Evolutionary conservation across 2,113 vertebrate species (phyloP).

Genomic region (Nothocercus nigrocapillus): DNA sequence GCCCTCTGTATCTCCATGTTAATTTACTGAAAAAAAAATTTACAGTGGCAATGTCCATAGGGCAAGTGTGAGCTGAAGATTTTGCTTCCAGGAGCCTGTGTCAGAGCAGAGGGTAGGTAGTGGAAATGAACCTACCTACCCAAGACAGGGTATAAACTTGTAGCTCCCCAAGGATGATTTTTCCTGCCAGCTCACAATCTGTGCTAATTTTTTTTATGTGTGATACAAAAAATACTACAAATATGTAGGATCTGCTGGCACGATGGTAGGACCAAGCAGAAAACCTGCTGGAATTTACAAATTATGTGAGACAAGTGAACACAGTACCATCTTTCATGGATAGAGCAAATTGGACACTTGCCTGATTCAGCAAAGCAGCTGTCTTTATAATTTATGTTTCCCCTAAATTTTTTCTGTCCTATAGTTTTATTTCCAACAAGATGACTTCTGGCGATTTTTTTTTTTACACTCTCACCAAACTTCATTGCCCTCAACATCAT

Average conservation of each 20-base stretch:
- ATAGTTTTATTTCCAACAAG: background rate
- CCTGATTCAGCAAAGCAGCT: slow-evolving; percentile 26
- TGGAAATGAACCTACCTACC: background rate
- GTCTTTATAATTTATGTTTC: slow-evolving; percentile 10
- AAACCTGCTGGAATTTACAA: slow-evolving; percentile 29
- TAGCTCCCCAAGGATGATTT: background rate
- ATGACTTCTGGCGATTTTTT: background rate
- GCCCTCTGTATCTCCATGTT: background rate
- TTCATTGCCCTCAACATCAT: slow-evolving; percentile 1
- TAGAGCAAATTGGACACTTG: slow-evolving; percentile 30
- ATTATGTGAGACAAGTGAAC: slow-evolving; percentile 54
- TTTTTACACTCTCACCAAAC: background rate
- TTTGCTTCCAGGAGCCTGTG: background rate
- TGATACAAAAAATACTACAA: background rate
- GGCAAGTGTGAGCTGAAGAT: background rate
- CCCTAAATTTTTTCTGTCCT: background rate
- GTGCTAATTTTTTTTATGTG: slow-evolving; percentile 21
- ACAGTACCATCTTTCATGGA: background rate
- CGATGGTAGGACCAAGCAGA: background rate
- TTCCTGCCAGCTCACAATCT: slow-evolving; percentile 37
- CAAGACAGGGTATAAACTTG: background rate
- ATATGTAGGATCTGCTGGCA: slow-evolving; percentile 1
- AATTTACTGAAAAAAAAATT: background rate
- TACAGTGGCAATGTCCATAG: background rate
- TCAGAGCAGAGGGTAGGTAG: background rate